phyloP scores from a whole-genome alignment of 2,797 vertebrate species.

The Antennarius maculatus region DNA sequence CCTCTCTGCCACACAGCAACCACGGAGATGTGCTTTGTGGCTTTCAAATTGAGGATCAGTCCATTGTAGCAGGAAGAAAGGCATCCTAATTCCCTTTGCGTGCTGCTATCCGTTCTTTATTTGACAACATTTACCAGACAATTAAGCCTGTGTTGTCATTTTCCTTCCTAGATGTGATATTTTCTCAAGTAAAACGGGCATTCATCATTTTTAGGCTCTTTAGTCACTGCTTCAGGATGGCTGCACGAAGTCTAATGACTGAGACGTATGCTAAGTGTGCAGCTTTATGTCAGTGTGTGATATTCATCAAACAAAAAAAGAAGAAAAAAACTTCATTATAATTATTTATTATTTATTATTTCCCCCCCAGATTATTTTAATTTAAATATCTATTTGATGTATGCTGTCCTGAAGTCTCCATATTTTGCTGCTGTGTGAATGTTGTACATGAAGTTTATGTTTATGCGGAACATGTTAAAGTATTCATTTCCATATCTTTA shows the following conservation, averaged over 20 bases:
- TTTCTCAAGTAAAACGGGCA: conserved; percentile 33
- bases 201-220: conserved; percentile 47
- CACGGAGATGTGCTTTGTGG: conserved; percentile 20
- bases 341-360: too few relatives aligned
- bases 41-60: conserved; percentile 32
- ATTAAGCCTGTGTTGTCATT: conserved; percentile 54
- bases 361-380: too few relatives aligned
- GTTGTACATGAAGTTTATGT: too few relatives aligned
- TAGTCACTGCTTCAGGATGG: conserved; percentile 47
- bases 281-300: conserved; percentile 54
- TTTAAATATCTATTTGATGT: too few relatives aligned
- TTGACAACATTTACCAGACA: conserved; percentile 35
- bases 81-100: conserved; percentile 24
- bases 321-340: too few relatives aligned
- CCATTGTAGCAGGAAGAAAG: conserved; percentile 21
- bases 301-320: conserved; percentile 47
- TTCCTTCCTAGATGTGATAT: conserved; percentile 31
- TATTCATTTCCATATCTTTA: too few relatives aligned
- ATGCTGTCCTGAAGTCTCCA: too few relatives aligned
- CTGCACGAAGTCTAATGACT: conserved; percentile 60
- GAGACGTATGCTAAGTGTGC: conserved; percentile 61
- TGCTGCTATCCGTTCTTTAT: conserved; percentile 23
- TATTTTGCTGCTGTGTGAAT: too few relatives aligned
- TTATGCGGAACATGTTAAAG: too few relatives aligned
- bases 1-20: conserved; percentile 44